Evolutionary conservation across 2,888 invertebrate genomes (phyloP).

Genomic region (Melinopterus prodromus): DNA sequence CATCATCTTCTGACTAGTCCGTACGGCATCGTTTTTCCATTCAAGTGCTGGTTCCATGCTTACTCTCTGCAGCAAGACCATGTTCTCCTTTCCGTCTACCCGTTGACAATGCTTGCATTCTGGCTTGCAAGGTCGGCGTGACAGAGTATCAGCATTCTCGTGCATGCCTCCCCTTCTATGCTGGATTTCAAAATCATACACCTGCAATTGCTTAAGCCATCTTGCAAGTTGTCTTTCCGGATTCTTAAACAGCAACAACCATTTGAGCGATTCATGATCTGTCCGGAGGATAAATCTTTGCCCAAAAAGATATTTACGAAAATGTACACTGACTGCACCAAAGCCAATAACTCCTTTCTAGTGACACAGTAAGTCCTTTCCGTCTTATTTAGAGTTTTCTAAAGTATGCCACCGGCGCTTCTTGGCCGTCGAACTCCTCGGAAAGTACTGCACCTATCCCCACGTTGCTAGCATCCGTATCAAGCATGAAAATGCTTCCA

Average conservation of each 20-base stretch:
- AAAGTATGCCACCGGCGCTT: constrained; percentile 44
- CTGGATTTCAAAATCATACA: constrained; percentile 46
- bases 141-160: constrained; percentile 10
- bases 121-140: neutral
- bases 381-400: constrained; percentile 40
- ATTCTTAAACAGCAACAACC: constrained; percentile 50
- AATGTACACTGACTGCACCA: constrained; percentile 46
- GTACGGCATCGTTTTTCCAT: neutral
- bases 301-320: constrained; percentile 49
- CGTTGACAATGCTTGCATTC: neutral
- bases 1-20: neutral
- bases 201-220: constrained; percentile 44
- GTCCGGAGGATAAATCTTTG: constrained; percentile 48
- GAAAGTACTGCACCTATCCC: constrained; percentile 33
- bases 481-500: constrained; percentile 31
- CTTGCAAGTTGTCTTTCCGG: constrained; percentile 52
- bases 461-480: constrained; percentile 38
- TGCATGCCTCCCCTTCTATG: constrained; percentile 38
- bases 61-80: neutral
- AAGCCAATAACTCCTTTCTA: constrained; percentile 45
- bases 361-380: constrained; percentile 47
- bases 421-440: constrained; percentile 34
- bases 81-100: neutral
- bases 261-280: constrained; percentile 50
- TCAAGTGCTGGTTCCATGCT: neutral